Conservation (phyloP, 2,113 vertebrate species). For the Merops nubicus region DNA sequence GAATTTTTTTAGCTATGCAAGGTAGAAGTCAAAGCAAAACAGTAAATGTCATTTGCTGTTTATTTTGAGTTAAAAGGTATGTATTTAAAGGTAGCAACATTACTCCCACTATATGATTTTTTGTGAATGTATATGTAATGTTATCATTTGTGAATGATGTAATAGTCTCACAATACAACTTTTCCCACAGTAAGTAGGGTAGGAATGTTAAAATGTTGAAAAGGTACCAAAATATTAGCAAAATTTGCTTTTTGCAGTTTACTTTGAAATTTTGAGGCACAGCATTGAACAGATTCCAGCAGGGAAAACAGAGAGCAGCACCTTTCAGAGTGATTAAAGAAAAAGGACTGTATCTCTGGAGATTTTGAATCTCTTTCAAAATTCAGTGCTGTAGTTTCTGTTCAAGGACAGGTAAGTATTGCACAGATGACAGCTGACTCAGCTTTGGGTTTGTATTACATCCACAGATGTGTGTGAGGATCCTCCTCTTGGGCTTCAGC, state of each 20-base stretch:
- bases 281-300: not conserved
- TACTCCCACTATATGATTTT: not conserved
- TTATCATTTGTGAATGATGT: no score
- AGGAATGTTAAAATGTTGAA: not conserved
- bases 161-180: not conserved
- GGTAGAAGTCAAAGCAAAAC: not conserved
- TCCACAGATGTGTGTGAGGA: not conserved
- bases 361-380: not conserved
- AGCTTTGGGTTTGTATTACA: not conserved
- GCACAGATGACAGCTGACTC: not conserved
- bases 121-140: not conserved
- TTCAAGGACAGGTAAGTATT: not conserved
- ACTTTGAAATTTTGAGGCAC: not conserved
- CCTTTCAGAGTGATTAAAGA: not conserved
- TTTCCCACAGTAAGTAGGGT: not conserved
- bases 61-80: not conserved
- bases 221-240: not conserved
- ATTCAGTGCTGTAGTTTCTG: not conserved
- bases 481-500: not conserved
- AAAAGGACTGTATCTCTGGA: not conserved
- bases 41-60: not conserved
- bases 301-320: not conserved
- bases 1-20: not conserved
- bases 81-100: not conserved
- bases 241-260: not conserved